Evolutionary conservation across 2,113 vertebrate species (phyloP).

Genomic region (Hypocryptadius cinnamomeus): DNA sequence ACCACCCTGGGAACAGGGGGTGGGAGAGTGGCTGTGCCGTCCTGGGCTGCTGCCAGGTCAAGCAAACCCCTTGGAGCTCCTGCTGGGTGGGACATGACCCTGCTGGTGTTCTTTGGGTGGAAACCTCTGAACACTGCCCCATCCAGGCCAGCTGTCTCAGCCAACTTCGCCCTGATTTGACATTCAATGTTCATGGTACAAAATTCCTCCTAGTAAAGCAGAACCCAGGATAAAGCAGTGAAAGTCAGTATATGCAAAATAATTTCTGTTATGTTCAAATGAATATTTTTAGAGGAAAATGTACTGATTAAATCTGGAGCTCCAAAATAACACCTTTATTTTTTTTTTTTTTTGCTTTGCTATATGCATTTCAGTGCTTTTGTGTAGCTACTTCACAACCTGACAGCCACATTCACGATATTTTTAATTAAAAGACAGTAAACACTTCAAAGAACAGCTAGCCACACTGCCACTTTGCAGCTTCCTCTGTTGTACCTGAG

Average conservation of each 20-base stretch:
- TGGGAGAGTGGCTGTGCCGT: background rate
- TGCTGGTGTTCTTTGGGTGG: background rate
- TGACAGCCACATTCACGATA: background rate
- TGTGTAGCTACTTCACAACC: background rate
- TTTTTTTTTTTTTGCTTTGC: background rate
- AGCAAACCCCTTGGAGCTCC: background rate
- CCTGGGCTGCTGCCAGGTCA: background rate
- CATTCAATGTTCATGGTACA: background rate
- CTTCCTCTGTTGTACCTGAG: background rate
- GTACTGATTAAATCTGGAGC: background rate
- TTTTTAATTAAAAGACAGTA: slow-evolving; percentile 6
- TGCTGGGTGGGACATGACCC: background rate
- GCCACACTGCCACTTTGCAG: background rate
- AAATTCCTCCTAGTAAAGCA: background rate
- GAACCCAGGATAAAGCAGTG: background rate
- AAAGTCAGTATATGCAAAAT: background rate
- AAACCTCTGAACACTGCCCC: background rate
- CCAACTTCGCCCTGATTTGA: background rate
- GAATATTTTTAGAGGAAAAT: background rate
- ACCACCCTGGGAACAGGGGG: too few relatives aligned
- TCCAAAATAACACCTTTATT: background rate
- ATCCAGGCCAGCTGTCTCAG: fast-evolving
- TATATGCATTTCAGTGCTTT: background rate
- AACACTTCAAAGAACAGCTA: background rate
- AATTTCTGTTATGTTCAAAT: background rate